Evolutionary conservation across 2,888 invertebrate genomes (phyloP), one percentile per base, ranked within the genome.

Genomic region (Aporophyla lueneburgensis): DNA sequence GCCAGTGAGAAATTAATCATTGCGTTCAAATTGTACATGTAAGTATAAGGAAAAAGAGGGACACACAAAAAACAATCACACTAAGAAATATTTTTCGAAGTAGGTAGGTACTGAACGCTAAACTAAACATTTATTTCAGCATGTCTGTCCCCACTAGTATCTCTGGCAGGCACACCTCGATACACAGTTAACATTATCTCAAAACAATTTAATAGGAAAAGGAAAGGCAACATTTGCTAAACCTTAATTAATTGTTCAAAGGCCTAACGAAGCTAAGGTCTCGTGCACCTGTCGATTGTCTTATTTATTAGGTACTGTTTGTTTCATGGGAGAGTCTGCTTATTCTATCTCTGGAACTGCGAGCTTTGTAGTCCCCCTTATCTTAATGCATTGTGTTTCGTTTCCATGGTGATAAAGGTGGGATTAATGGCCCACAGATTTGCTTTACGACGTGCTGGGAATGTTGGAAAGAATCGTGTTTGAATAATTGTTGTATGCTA

Each of bases 301-400:
- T 92, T 92, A 94, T 93, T 94, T 94, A 94, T 92, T 89, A 58
- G 67, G n/a, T 33, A 87, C 90, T 90, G 86, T 90, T 92, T 89
- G 86, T 85, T 88, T 82, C 84, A 83, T 86, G 89, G 87, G 88
- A 88, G 87, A 88, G 88, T 87, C 85, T 76, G 74, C 74, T 76
- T 86, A 85, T 79, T 74, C 73, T 83, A 83, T 85, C 75, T 71
- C 40, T 71, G 21, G 53, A 62, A 72, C 68, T 46, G 62, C 76
- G 58, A 56, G 73, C 71, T 75, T 84, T 85, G 80, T 84, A 71
- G 72, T 78, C 63, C n/a, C 62, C 70, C 71, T 88, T 88, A 87
- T 87, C 87, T 86, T 61, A 87, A 80, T 80, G 83, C 86, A 85
- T 83, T 83, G 83, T 83, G 83, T 82, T 83, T 63, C 33, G 72